Base-by-base conservation (phyloP, 1,140 invertebrate species). In the Rhopalosiphum padi region DNA sequence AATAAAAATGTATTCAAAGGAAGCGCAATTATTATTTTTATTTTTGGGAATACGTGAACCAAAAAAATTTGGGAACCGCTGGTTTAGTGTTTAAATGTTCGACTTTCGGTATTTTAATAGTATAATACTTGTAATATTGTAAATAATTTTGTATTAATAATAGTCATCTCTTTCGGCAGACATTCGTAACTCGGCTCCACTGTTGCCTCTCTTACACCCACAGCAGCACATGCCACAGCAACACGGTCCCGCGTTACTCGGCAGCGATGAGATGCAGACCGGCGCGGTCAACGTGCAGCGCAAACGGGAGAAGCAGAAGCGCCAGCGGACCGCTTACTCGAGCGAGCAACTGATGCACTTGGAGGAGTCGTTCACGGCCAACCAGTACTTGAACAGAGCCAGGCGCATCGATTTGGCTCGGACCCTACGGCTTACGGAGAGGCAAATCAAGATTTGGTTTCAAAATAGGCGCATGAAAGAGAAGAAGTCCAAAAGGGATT, bases 381-480 rank as follows among this genome's bases (percentile, higher is more conserved):
- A 99, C 96, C 98, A 99, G 95, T 99, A 99, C 97, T 97, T 99
- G 95, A 99, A 98, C 95, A 97, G 99, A 96, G 97, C 98, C 96
- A 97, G 98, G 96, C 97, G 99, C 95, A 99, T 99, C 96, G 99
- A 99, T 96, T 99, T 99, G 97, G 98, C 98, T 94, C 98, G 99
- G 95, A 97, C 98, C 94, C 96, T 99, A 94, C 99, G 98, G 96
- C 96, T 99, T 94, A 99, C 98, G 94, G 98, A 99, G 96, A 96
- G 98, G 95, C 98, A 99, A 96, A 99, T 99, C 95, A 99, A 99
- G 97, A 99, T 99, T 95, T 99, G 98, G 98, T 99, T 99, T 96
- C 98, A 99, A 96, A 99, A 99, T 96, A 96, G 99, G 94, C 97
- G 99, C 95, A 99, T 99, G 99, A 99, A 99, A 37, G 88, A 94